phyloP scores from a whole-genome alignment of 2,797 vertebrate genomes.

The Dryobates pubescens region DNA sequence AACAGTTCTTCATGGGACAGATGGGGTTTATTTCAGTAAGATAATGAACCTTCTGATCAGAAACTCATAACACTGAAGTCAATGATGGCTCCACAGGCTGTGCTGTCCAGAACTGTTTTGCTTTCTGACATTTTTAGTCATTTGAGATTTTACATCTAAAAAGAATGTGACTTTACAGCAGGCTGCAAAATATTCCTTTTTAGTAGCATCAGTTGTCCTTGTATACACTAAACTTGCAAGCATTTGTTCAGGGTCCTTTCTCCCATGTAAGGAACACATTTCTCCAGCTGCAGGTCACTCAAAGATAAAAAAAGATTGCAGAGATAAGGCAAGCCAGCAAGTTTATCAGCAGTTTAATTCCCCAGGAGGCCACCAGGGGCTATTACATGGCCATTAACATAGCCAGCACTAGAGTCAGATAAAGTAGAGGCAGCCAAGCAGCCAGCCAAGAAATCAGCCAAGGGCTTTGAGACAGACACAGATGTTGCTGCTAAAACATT shows the following conservation, averaged over 20 bases:
- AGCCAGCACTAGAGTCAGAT: slow-evolving; percentile 29
- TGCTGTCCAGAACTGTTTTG: not conserved
- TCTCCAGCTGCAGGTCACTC: slow-evolving; percentile 9
- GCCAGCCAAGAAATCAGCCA: slow-evolving; percentile 65
- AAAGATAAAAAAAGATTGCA: slow-evolving; percentile 1
- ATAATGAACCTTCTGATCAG: not conserved
- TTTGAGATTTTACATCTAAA: not conserved
- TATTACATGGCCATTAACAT: slow-evolving; percentile 32
- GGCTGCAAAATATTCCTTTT: slow-evolving; percentile 4
- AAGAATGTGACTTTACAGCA: not conserved
- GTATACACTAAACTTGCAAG: not conserved
- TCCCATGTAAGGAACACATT: slow-evolving; percentile 30
- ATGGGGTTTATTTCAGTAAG: not conserved
- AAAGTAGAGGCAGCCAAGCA: slow-evolving; percentile 36
- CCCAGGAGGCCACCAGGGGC: slow-evolving; percentile 17
- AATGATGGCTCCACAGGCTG: not conserved
- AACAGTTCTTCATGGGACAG: not conserved
- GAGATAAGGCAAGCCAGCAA: not conserved
- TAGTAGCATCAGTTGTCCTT: not conserved
- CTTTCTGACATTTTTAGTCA: not conserved
- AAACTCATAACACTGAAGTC: not conserved
- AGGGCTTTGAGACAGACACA: slow-evolving; percentile 71
- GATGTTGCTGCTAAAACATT: slow-evolving; percentile 78
- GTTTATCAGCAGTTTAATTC: slow-evolving; percentile 44
- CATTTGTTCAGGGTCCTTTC: slow-evolving; percentile 2